Evolutionary conservation across 2,797 vertebrate species (phyloP), one percentile per base, ranked within the genome.

Genomic region (Brachymystax lenok): DNA sequence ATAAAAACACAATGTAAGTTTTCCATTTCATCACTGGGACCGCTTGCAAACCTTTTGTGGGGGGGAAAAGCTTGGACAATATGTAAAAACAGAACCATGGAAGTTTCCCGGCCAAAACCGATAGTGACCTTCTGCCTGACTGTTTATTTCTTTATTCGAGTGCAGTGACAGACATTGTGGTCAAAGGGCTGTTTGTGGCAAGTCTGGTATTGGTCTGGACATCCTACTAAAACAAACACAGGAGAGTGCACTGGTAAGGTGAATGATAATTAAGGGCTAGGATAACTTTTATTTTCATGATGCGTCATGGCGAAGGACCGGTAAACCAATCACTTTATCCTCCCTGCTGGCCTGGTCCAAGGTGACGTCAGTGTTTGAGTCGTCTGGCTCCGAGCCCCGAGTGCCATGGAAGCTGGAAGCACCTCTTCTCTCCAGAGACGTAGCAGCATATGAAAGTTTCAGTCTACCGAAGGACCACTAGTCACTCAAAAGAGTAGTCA

Each of bases 281-380:
- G 78, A 84, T 1, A 88, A 89, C 90, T 93, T 94, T 92, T 93
- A 93, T 93, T 94, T 94, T 94, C 90, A 88, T 77, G 76, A 80
- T 93, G 94, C 94, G 93, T 95, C 92, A 94, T 89, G 82, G 89
- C 90, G 85, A 86, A 89, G 84, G 85, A 85, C 88, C 90, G 87
- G 92, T 90, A 92, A 94, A 94, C 91, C 92, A 93, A 94, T 94
- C 92, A 93, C 92, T 91, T 92, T 90, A 92, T 79, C 81, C 89
- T 79, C 74, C 24, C 78, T 21, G 66, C 67, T 61, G 30, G 56
- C 71, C 71, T 21, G 21, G 17, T 51, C n/a, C 52, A 35, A 81
- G 90, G 90, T 95, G 94, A 95, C 92, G 93, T 95, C 94, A 95
- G 91, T 90, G 87, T 90, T 90, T 84, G 89, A 91, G 88, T 84